These are phyloP conservation scores for Bombyx huttoni DNA, from an alignment of 2,888 invertebrate genomes.

Conservation along the genomic window DNA sequence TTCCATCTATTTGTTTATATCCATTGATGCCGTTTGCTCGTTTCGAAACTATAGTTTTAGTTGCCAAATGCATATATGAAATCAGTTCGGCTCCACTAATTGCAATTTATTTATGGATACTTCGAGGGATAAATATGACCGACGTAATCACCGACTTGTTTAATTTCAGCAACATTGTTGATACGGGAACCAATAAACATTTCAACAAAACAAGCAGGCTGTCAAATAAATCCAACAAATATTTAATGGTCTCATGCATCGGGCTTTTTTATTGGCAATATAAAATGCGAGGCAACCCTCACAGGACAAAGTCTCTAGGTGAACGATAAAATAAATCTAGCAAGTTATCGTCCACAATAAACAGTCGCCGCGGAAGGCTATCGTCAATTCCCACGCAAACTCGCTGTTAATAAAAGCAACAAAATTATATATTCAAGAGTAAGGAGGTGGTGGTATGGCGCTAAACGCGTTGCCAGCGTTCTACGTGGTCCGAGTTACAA, in stretches of 20 bases:
- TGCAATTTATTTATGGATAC: slow-evolving; percentile 4
- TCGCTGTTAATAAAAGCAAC: slow-evolving; percentile 71
- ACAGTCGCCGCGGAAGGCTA: slow-evolving; percentile 66
- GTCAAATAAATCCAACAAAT: slow-evolving; percentile 67
- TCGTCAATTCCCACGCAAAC: slow-evolving; percentile 70
- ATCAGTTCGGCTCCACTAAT: slow-evolving; percentile 12
- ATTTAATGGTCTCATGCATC: slow-evolving; percentile 60
- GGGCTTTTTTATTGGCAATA: slow-evolving; percentile 60
- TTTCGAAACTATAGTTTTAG: background rate
- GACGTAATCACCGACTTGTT: slow-evolving; percentile 31
- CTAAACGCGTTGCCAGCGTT: slow-evolving; percentile 64
- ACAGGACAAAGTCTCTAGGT: slow-evolving; percentile 51
- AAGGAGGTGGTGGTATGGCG: slow-evolving; percentile 67
- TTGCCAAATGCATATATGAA: background rate
- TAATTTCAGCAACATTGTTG: slow-evolving; percentile 60
- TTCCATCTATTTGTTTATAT: slow-evolving; percentile 31
- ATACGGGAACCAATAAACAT: slow-evolving; percentile 47
- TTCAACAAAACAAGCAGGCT: slow-evolving; percentile 51
- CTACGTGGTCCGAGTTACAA: slow-evolving; percentile 72
- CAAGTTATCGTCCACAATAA: slow-evolving; percentile 67
- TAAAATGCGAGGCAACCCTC: slow-evolving; percentile 52
- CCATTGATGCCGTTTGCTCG: background rate
- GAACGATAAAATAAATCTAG: slow-evolving; percentile 69
- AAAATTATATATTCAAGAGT: slow-evolving; percentile 73
- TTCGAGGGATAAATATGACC: slow-evolving; percentile 5